Base-by-base conservation (phyloP, 2,113 vertebrate species). In the Cricetomys ansorgei region DNA sequence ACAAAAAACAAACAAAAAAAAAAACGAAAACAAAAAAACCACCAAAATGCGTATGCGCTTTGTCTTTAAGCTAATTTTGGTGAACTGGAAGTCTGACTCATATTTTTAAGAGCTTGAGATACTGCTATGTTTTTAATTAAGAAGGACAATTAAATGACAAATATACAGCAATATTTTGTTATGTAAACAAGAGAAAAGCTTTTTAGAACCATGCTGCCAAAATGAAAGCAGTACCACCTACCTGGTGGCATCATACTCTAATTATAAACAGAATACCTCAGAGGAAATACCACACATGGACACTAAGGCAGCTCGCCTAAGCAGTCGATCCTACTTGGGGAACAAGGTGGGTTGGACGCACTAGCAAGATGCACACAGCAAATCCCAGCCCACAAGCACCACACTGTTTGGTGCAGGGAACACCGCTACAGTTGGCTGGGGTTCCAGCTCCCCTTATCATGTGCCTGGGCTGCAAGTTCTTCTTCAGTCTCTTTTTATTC, bases 121-220 rank as follows among this genome's bases (percentile, higher is more conserved):
- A 50, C 4, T 76, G 19, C 9, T 50, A 5, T 70, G 55, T 67
- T 48, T 84, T 45, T 16, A 77, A 57, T 45, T 64, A 79, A 87
- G 85, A 93, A 94, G 27, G 29, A 13, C 21, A 59, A 23, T 34
- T 59, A 89, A 29, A 86, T 5, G n/a, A 79, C 15, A n/a, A 34
- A 81, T 12, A 45, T 9, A 65, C 7, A 57, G 2, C 29, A 73
- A 69, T 43, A 84, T 69, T 83, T 86, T 90, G n/a, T n/a, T 57
- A 91, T 50, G 81, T 81, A 95, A 86, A 89, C 23, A 31, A 48
- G 21, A 94, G 37, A 70, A 94, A 90, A 88, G 59, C 19, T 77
- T 81, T 79, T 93, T 53, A 87, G 75, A 94, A 57, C 16, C 75
- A 79, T 2, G 40, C 88, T 89, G 67, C 67, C 67, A 95, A 92